Evolutionary conservation across 2,888 invertebrate species (phyloP), one percentile per base, ranked within the genome.

Genomic region (Rapana venosa): DNA sequence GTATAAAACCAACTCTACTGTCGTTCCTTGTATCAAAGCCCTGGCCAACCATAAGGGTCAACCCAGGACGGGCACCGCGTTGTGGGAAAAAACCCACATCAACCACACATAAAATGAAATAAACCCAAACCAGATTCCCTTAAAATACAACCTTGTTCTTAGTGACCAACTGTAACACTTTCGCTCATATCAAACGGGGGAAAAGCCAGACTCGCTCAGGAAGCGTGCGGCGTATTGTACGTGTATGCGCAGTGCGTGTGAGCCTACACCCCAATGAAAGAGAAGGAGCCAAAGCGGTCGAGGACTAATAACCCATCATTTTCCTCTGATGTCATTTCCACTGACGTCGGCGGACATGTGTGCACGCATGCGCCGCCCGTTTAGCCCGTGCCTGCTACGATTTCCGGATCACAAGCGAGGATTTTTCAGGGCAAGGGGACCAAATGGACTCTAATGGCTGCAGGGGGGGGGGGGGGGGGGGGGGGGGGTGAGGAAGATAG

Each of bases 361-460:
- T 35, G n/a, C 13, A 32, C 77, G 77, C 77, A 32, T 79, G 77
- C 77, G 32, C 5, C 32, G 32, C 5, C 35, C 77, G 32, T 79
- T 74, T n/a, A 11, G 74, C n/a, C 13, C n/a, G 74, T n/a, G 74
- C 6, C 32, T 15, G 30, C 32, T 79, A 17, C 77, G 26, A 79
- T 79, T 79, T 79, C 77, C 77, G 30, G 77, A 79, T 35, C 77
- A 79, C 77, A 79, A 79, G 77, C 32, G 77, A 79, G 32, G 77
- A 79, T 79, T 79, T n/a, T 20, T 79, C 30, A 26, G 77, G 77
- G 77, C 77, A 32, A 32, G 15, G 32, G 32, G 32, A 79, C 30
- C 35, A 79, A 79, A 32, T 32, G 77, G 32, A 79, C 77, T 32
- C 26, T 79, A 79, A 79, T 79, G 32, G 17, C 32, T 20, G 30